These are phyloP conservation scores for Phataginus tricuspis DNA, from an alignment of 2,797 vertebrate species.

Conservation along the genomic window DNA sequence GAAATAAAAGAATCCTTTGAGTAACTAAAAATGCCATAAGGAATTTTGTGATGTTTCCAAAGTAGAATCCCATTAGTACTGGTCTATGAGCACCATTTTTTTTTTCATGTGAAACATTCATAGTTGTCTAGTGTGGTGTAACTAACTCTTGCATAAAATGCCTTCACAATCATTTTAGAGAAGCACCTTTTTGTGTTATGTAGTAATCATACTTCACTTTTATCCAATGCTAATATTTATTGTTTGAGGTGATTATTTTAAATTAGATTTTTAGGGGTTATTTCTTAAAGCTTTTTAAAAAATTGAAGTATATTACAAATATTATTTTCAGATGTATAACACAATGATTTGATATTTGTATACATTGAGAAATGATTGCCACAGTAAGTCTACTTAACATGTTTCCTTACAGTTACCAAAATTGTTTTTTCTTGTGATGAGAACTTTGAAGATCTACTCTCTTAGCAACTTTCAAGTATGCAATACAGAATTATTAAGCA, in stretches of 20 bases:
- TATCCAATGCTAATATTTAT: slow-evolving; percentile 32
- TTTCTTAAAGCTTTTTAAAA: background rate
- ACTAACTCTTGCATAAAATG: slow-evolving; percentile 52
- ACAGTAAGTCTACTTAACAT: background rate
- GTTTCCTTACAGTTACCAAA: background rate
- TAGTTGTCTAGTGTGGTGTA: background rate
- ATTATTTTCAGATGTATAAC: background rate
- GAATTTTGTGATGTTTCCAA: slow-evolving; percentile 49
- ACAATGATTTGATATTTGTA: too few species aligned
- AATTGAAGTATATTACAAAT: background rate
- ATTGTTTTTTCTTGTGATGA: background rate
- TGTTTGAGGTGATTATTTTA: slow-evolving; percentile 26
- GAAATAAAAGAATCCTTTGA: slow-evolving; percentile 48
- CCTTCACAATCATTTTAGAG: slow-evolving; percentile 36
- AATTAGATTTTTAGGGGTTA: slow-evolving; percentile 1
- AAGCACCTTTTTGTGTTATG: slow-evolving; percentile 7
- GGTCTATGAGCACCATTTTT: slow-evolving; percentile 1
- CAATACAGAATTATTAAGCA: background rate
- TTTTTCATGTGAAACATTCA: slow-evolving; percentile 26
- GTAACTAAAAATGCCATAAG: slow-evolving; percentile 1
- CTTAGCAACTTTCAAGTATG: background rate
- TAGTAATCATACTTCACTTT: slow-evolving; percentile 48
- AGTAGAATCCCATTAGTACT: background rate
- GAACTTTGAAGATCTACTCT: background rate
- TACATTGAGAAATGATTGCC: background rate